Evolutionary conservation across 92 coral and sea anemone species (phyloP).

Genomic region (Zoanthus gigantus): DNA sequence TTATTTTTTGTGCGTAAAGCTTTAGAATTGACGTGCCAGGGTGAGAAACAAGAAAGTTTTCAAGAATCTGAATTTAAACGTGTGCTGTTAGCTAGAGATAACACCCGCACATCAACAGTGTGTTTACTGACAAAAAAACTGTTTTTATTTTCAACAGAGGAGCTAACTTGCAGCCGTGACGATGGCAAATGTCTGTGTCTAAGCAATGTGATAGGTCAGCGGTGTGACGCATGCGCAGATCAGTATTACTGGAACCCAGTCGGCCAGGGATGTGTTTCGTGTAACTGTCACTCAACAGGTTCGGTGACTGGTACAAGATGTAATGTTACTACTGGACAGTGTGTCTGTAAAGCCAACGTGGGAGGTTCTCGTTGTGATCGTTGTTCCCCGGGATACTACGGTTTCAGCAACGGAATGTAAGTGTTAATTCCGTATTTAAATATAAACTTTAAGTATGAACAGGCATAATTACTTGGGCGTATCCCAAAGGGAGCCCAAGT

Average conservation of each 20-base stretch:
- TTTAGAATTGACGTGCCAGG: not conserved
- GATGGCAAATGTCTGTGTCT: slow-evolving; percentile 90
- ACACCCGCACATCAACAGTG: not conserved
- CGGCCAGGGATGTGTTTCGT: slow-evolving; percentile 87
- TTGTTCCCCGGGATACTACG: slow-evolving; percentile 87
- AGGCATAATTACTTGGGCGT: no score
- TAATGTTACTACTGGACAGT: slow-evolving; percentile 79
- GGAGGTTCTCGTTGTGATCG: slow-evolving; percentile 81
- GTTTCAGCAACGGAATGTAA: slow-evolving; percentile 63
- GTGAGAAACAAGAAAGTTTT: not conserved
- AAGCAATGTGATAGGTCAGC: slow-evolving; percentile 76
- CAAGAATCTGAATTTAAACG: not conserved
- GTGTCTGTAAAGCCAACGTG: slow-evolving; percentile 86
- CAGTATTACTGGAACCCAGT: slow-evolving; percentile 85
- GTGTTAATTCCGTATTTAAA: not conserved
- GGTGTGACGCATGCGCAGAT: slow-evolving; percentile 80
- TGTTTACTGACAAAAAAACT: not conserved
- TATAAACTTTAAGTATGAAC: no score
- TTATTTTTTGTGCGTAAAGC: not conserved
- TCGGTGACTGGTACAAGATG: slow-evolving; percentile 75
- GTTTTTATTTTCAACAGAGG: slow-evolving; percentile 49
- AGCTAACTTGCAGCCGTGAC: slow-evolving; percentile 76
- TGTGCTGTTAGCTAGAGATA: not conserved
- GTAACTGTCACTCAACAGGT: slow-evolving; percentile 76
- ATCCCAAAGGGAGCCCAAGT: no score